Percentiles rank a stretch among this genome's conserved stretches.
These are phyloP conservation scores for Pteruthius melanotis DNA, from an alignment of 2,113 vertebrate genomes.

Conservation along the genomic window DNA sequence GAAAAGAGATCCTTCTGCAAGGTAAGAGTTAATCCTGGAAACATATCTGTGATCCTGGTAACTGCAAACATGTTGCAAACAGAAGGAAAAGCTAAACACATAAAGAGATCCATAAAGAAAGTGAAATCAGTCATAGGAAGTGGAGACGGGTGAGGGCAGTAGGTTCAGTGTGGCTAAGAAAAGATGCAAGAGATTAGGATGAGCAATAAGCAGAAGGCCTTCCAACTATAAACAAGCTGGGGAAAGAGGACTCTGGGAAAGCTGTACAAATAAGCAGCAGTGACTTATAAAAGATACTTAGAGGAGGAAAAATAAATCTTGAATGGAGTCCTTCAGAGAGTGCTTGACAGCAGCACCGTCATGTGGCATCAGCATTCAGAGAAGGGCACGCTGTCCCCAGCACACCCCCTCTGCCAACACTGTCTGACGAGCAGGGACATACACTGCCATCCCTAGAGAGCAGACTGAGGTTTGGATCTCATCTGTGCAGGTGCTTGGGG, in stretches of 20 bases:
- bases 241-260: neutral
- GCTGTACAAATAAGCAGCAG: slow-evolving; percentile 34
- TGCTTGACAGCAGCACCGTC: neutral
- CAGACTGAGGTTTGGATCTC: neutral
- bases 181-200: neutral
- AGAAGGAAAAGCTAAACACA: neutral
- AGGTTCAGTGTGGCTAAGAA: neutral
- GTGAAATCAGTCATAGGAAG: neutral
- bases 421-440: rapidly evolving
- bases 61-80: neutral
- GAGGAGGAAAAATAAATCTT: slow-evolving; percentile 28
- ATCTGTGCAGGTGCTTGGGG: neutral
- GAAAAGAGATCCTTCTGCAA: neutral
- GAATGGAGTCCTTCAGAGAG: neutral
- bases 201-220: slow-evolving; percentile 30
- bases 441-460: neutral
- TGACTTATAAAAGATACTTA: neutral
- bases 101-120: neutral
- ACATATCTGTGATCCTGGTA: neutral
- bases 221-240: slow-evolving; percentile 16
- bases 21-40: neutral
- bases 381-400: neutral
- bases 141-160: neutral
- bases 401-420: neutral
- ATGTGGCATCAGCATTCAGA: neutral